Conservation (phyloP, 2,888 invertebrate genomes). For the Oscheius sp. region DNA sequence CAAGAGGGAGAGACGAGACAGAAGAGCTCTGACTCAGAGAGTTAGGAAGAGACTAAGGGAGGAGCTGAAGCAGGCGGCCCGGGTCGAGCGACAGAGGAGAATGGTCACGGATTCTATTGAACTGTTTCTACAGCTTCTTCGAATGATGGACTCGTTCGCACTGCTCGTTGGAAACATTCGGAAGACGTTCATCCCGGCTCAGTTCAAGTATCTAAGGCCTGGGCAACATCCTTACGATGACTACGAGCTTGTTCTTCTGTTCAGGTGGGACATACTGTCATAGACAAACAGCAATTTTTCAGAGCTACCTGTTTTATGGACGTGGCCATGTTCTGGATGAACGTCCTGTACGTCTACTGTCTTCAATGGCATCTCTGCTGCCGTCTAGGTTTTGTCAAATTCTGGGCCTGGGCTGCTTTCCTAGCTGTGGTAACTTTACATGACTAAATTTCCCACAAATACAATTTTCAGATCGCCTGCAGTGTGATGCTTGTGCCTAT, state of each 20-base stretch:
- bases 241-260: conserved; percentile 65
- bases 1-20: conserved; percentile 55
- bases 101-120: conserved; percentile 70
- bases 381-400: conserved; percentile 53
- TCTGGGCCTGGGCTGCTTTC: conserved; percentile 50
- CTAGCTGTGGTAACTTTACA: conserved; percentile 32
- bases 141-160: conserved; percentile 70
- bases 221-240: conserved; percentile 65
- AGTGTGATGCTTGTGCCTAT: conserved; percentile 63
- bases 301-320: conserved; percentile 67
- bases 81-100: conserved; percentile 63
- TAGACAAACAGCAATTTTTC: conserved; percentile 10
- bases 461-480: conserved; percentile 49
- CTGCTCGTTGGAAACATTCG: conserved; percentile 69
- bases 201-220: conserved; percentile 60
- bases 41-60: conserved; percentile 56
- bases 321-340: conserved; percentile 70
- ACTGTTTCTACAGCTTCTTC: conserved; percentile 64
- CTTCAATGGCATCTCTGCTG: conserved; percentile 70
- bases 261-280: conserved; percentile 50
- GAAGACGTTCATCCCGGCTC: conserved; percentile 68
- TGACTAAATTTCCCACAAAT: neutral
- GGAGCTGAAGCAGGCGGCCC: conserved; percentile 63
- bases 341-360: conserved; percentile 62
- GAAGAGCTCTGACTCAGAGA: conserved; percentile 52